Percentiles rank a stretch among this genome's conserved stretches.
phyloP scores from a whole-genome alignment of 2,113 vertebrate genomes.

The Nesospiza acunhae region DNA sequence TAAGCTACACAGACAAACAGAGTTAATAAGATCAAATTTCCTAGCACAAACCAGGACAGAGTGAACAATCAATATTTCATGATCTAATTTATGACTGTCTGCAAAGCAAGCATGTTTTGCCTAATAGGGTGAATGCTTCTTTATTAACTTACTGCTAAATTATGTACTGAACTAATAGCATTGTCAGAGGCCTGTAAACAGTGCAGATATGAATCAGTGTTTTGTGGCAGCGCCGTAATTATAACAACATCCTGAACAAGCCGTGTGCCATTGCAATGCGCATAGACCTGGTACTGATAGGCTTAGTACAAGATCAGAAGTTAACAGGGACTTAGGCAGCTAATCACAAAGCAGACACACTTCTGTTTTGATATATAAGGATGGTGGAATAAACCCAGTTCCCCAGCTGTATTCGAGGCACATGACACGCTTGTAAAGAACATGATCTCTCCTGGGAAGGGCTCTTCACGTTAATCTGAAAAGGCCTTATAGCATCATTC shows the following conservation, averaged over 20 bases:
- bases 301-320: slow-evolving; percentile 25
- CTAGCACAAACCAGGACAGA: slow-evolving; percentile 42
- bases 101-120: slow-evolving; percentile 48
- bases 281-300: neutral
- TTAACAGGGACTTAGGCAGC: neutral
- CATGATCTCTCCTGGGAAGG: neutral
- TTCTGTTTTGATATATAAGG: neutral
- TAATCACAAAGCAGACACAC: slow-evolving; percentile 31
- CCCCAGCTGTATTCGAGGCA: neutral
- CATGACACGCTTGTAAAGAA: neutral
- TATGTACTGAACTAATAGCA: slow-evolving; percentile 49
- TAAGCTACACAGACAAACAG: neutral
- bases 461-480: neutral
- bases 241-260: slow-evolving; percentile 33
- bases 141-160: slow-evolving; percentile 65
- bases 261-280: neutral
- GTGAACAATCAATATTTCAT: slow-evolving; percentile 22
- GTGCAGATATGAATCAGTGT: slow-evolving; percentile 51
- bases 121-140: slow-evolving; percentile 42
- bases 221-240: slow-evolving; percentile 37
- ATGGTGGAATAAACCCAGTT: neutral
- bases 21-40: slow-evolving; percentile 35
- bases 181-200: slow-evolving; percentile 55
- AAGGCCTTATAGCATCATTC: neutral
- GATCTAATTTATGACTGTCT: slow-evolving; percentile 53